A percentile compares a stretch with the other conserved stretches of the same genome.
Evolutionary conservation across 2,797 vertebrate species (phyloP).

Genomic region (Darevskia mixta): DNA sequence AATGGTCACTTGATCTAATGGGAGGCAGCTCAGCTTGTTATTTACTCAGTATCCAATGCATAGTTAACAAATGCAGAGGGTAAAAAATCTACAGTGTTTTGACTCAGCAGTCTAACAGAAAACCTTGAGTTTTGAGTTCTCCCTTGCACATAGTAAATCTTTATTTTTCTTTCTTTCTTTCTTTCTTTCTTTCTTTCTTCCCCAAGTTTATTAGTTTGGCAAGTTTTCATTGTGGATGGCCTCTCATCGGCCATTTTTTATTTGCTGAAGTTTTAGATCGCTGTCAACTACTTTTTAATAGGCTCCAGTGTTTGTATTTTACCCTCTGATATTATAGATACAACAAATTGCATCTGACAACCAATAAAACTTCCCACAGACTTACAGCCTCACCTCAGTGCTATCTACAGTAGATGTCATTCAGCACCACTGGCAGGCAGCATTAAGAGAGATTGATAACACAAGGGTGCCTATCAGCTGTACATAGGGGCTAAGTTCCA

Average conservation of each 20-base stretch:
- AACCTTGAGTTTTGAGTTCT: conserved; percentile 20
- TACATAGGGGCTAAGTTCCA: neutral
- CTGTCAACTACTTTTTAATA: conserved; percentile 46
- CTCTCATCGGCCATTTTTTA: conserved; percentile 26
- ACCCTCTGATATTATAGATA: conserved; percentile 33
- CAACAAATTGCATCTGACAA: conserved; percentile 32
- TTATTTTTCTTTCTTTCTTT: neutral
- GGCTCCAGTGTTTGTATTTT: conserved; percentile 42
- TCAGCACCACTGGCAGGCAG: neutral
- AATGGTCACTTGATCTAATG: neutral
- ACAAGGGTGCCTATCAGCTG: neutral
- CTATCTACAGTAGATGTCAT: conserved; percentile 3
- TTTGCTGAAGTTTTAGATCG: conserved; percentile 43
- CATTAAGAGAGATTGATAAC: conserved; percentile 1
- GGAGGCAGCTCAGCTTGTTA: neutral
- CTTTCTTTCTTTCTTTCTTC: neutral
- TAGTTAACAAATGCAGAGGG: conserved; percentile 1
- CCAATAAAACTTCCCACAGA: conserved; percentile 30
- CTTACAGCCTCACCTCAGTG: neutral
- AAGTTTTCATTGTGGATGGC: conserved; percentile 15
- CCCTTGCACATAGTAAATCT: conserved; percentile 18
- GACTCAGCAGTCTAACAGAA: conserved; percentile 29
- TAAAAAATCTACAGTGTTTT: conserved; percentile 34
- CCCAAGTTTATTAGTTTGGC: conserved; percentile 21
- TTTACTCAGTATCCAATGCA: neutral